Evolutionary conservation across 2,797 vertebrate species (phyloP).

Genomic region (Etheostoma perlongum): DNA sequence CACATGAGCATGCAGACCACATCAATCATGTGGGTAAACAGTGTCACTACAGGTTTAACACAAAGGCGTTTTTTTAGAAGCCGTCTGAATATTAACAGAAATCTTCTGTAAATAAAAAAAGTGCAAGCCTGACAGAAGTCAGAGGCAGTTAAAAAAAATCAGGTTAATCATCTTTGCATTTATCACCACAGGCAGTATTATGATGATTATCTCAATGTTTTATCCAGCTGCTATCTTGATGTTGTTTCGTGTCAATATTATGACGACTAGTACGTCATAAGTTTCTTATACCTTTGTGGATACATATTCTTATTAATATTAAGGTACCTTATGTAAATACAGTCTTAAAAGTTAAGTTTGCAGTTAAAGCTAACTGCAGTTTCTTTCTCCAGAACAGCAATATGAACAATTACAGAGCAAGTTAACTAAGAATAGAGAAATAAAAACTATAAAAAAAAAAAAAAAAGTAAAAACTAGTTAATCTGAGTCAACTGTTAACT

Average conservation of each 20-base stretch:
- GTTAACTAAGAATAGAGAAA: neutral
- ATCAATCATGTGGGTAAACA: constrained; percentile 33
- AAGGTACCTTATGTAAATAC: neutral
- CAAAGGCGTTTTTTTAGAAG: constrained; percentile 5
- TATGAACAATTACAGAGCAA: neutral
- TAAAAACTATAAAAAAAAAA: neutral
- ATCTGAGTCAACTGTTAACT: constrained; percentile 43
- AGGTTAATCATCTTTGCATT: constrained; percentile 61
- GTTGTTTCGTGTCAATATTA: constrained; percentile 65
- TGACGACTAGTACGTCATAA: constrained; percentile 10
- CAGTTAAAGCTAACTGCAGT: neutral
- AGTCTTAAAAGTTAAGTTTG: neutral
- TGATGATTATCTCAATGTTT: constrained; percentile 48
- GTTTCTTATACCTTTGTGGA: constrained; percentile 13
- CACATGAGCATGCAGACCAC: constrained; percentile 20
- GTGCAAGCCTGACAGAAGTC: constrained; percentile 19
- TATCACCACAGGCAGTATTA: constrained; percentile 57
- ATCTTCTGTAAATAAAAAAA: constrained; percentile 22
- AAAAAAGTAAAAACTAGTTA: neutral
- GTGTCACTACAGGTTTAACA: constrained; percentile 28
- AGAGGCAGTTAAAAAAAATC: constrained; percentile 9
- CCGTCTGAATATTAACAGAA: constrained; percentile 20
- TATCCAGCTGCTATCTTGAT: constrained; percentile 54
- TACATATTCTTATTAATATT: neutral
- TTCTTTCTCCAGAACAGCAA: neutral